phyloP scores from a whole-genome alignment of 2,797 vertebrate genomes.

The Parotocinclus haroldoi region DNA sequence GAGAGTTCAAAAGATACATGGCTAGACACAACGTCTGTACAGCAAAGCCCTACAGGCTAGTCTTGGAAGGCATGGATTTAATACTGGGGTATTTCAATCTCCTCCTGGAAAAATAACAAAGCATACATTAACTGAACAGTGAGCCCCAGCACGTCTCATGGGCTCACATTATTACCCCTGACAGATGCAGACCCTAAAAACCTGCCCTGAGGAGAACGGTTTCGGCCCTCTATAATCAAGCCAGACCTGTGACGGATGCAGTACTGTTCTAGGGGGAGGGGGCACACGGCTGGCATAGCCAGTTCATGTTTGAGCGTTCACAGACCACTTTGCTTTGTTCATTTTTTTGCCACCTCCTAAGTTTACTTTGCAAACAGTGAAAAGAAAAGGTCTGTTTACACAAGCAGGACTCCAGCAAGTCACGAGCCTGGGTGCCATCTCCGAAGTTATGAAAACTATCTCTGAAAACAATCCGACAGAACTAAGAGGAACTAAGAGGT shows the following conservation, averaged over 20 bases:
- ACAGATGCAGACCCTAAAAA: slow-evolving; percentile 65
- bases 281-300: slow-evolving; percentile 17
- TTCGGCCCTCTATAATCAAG: slow-evolving; percentile 65
- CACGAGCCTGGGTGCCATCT: slow-evolving; percentile 20
- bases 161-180: slow-evolving; percentile 63
- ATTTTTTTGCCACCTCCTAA: background rate
- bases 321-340: slow-evolving; percentile 42
- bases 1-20: background rate
- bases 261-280: slow-evolving; percentile 4
- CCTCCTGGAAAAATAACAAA: slow-evolving; percentile 65
- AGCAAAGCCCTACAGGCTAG: slow-evolving; percentile 15
- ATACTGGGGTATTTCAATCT: slow-evolving; percentile 31
- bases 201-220: slow-evolving; percentile 61
- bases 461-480: slow-evolving; percentile 22
- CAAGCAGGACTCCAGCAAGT: slow-evolving; percentile 13
- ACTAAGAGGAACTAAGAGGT: slow-evolving; percentile 1
- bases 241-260: slow-evolving; percentile 55
- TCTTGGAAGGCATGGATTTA: slow-evolving; percentile 18
- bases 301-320: slow-evolving; percentile 40
- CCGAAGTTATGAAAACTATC: background rate
- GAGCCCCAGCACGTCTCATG: slow-evolving; percentile 59
- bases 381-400: slow-evolving; percentile 28
- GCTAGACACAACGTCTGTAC: slow-evolving; percentile 7
- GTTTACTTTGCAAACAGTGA: slow-evolving; percentile 13
- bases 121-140: slow-evolving; percentile 59